Evolutionary conservation across 35 echinoderm and acorn worm genomes (phyloP), one percentile per base, ranked within the genome.

Genomic region (Ophiothrix spiculata): DNA sequence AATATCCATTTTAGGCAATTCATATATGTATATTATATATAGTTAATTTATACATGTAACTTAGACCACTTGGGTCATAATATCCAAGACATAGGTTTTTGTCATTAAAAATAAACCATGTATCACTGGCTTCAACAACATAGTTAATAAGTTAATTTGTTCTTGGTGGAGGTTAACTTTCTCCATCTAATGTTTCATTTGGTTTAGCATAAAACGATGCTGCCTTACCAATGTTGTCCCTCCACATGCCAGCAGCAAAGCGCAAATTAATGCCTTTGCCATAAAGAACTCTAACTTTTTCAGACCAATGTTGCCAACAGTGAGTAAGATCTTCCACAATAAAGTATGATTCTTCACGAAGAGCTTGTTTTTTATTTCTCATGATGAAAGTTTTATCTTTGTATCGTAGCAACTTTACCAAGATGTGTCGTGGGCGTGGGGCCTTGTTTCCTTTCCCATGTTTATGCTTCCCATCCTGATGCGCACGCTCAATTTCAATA

Each of bases 201-300:
- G 25, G 8, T 69, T 28, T 69, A 19, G 42, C 60, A 69, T 69
- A 69, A 54, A 69, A 69, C 60, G 60, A 69, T 12, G 60, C 60
- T 69, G 60, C 10, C 60, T 69, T 69, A 4, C 60, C 60, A 12
- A 25, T 69, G 3, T 28, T 69, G 23, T 69, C 60, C 60, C 60
- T 69, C 60, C 60, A 69, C 45, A 54, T 54, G 25, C 60, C 60
- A n/a, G 60, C 60, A 69, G 29, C 60, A 69, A 69, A 69, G 23
- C 60, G 60, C 25, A 69, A 69, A 4, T 69, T 69, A 12, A 69
- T n/a, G 8, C 60, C 60, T 69, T 69, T n/a, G 3, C 29, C 25
- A n/a, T 69, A 69, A 28, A 69, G 60, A 2, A 28, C 60, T 15
- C 60, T 69, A 25, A 69, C 60, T n/a, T 69, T 69, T 69, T 69